These are phyloP conservation scores for Ceratothoa steindachneri DNA, from an alignment of 2,888 invertebrate species.

Conservation along the genomic window DNA sequence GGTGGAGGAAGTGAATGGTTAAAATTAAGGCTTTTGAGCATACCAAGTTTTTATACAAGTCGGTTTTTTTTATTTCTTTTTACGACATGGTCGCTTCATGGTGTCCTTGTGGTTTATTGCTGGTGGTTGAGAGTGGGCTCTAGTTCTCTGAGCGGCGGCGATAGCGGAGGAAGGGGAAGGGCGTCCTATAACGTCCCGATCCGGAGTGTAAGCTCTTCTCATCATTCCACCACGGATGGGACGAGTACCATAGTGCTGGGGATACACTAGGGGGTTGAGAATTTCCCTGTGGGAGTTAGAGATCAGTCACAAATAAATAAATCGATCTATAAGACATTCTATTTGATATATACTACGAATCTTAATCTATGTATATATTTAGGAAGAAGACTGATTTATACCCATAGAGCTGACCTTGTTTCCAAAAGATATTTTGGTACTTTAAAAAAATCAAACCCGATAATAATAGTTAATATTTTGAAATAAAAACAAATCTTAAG, in stretches of 20 bases:
- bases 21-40: not conserved
- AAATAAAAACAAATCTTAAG: too few relatives aligned
- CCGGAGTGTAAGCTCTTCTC: conserved; percentile 40
- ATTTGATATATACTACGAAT: too few relatives aligned
- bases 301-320: too few relatives aligned
- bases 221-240: conserved; percentile 30
- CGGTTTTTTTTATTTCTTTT: not conserved
- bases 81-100: not conserved
- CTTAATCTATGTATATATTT: too few relatives aligned
- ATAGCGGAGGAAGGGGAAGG: conserved; percentile 7
- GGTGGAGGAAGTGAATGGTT: not conserved
- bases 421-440: too few relatives aligned
- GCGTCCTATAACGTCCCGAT: conserved; percentile 26
- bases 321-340: too few relatives aligned
- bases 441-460: too few relatives aligned
- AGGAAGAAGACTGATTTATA: too few relatives aligned
- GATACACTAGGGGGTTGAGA: conserved; percentile 42
- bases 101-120: conserved; percentile 30
- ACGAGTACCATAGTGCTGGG: conserved; percentile 22
- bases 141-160: conserved; percentile 10
- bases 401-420: too few relatives aligned
- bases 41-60: not conserved
- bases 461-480: too few relatives aligned
- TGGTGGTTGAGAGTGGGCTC: conserved; percentile 39
- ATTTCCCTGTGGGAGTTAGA: conserved; percentile 24